Evolutionary conservation across 2,888 invertebrate genomes (phyloP), one percentile per base, ranked within the genome.

Genomic region (Trisateles emortualis): DNA sequence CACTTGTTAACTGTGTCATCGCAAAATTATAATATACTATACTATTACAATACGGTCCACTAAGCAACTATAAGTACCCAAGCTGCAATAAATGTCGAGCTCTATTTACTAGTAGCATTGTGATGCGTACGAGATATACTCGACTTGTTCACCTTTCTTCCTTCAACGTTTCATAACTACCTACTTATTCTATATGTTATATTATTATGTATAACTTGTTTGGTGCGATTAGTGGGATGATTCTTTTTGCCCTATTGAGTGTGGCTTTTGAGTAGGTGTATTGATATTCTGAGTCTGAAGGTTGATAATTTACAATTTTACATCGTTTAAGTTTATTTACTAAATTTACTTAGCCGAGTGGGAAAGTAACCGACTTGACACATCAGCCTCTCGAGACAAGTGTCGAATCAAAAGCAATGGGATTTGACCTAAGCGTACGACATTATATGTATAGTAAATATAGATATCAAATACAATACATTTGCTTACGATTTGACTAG

Each of bases 101-200:
- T 87, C 87, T 85, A 88, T 88, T 87, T 87, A 83, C 77, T 74
- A 32, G 65, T 68, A 75, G 78, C 72, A 79, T 79, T 83, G 79
- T 85, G 85, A 85, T 87, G 84, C 79, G 82, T 80, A 59, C 68
- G 72, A 86, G 84, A 85, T 84, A 79, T 68, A 72, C 74, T 68
- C 52, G 72, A 86, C 83, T 75, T 59, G 87, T 84, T 89, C 79
- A 81, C 86, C 83, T 88, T 88, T 86, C 86, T 85, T 84, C 73
- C 64, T 79, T 74, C 69, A 57, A 68, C 64, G 72, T 80, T 78
- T 76, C 73, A 67, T 68, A 68, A 71, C 53, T 51, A 30, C 36
- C 33, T 47, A 72, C 29, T 56, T 68, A 61, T 72, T 64, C 41
- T 42, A 5, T 17, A 26, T n/a, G n/a, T n/a, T n/a, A n/a, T n/a